Evolutionary conservation across 2,797 vertebrate species (phyloP).

Genomic region (Aldrovandia affinis): DNA sequence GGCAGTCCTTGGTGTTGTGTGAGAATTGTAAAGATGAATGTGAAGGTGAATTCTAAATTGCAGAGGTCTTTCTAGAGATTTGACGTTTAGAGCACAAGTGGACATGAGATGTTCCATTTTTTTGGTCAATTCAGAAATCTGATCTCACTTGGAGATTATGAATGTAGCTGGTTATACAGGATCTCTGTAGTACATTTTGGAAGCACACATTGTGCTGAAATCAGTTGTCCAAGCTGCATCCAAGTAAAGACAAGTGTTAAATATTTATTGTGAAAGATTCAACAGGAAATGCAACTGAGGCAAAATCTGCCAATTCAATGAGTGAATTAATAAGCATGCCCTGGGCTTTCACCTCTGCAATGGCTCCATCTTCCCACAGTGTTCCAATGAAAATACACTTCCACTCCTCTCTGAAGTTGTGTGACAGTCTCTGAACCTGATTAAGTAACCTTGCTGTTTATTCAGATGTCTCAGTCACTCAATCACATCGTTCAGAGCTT

Average conservation of each 20-base stretch:
- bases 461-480: conserved; percentile 15
- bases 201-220: neutral
- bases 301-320: neutral
- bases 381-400: neutral
- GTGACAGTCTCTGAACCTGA: neutral
- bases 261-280: neutral
- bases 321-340: neutral
- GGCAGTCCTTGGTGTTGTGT: neutral
- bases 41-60: neutral
- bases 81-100: neutral
- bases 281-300: neutral
- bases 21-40: neutral
- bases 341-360: neutral
- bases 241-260: neutral
- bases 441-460: conserved; percentile 5
- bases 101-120: neutral
- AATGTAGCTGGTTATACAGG: neutral
- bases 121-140: neutral
- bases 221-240: neutral
- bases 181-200: neutral
- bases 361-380: neutral
- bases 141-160: neutral
- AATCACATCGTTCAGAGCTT: conserved; percentile 3
- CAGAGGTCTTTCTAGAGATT: neutral
- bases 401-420: neutral